Conservation (phyloP, 2,113 vertebrate genomes). For the Rhombomys opimus region DNA sequence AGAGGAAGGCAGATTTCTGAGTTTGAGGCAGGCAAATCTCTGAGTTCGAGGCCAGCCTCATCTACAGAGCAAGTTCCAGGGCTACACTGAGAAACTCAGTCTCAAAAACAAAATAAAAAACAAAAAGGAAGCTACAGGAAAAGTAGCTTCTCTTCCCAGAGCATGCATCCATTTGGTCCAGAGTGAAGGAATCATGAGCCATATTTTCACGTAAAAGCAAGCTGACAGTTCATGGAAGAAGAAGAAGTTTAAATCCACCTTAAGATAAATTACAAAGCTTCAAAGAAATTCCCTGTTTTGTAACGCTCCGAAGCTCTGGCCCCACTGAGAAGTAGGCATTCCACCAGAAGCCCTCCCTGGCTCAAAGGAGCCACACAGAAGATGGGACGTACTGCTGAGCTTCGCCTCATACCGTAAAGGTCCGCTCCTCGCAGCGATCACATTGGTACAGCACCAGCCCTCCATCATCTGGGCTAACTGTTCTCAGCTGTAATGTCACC, state of each 20-base stretch:
- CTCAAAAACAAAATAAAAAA: background rate
- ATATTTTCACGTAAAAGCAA: background rate
- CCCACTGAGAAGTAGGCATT: background rate
- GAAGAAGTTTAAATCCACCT: slow-evolving; percentile 9
- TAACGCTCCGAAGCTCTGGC: background rate
- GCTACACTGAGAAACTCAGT: background rate
- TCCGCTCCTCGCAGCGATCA: background rate
- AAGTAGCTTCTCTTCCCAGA: background rate
- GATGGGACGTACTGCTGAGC: background rate
- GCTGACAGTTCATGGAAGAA: background rate
- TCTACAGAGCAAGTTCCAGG: background rate
- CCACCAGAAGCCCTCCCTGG: background rate
- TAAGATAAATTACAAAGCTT: slow-evolving; percentile 32
- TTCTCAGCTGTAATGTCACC: background rate
- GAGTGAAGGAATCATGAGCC: background rate
- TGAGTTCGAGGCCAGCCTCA: background rate
- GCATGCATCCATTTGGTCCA: background rate
- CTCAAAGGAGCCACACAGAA: background rate
- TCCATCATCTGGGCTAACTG: background rate
- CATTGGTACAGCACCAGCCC: background rate
- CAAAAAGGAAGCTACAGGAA: background rate
- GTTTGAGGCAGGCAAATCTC: background rate
- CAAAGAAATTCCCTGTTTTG: background rate
- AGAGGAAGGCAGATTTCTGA: background rate
- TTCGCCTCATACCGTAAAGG: background rate